A percentile compares a stretch with the other conserved stretches of the same genome.
These are phyloP conservation scores for Andinoacara biseriatus DNA, from an alignment of 2,113 vertebrate genomes.

Conservation along the genomic window DNA sequence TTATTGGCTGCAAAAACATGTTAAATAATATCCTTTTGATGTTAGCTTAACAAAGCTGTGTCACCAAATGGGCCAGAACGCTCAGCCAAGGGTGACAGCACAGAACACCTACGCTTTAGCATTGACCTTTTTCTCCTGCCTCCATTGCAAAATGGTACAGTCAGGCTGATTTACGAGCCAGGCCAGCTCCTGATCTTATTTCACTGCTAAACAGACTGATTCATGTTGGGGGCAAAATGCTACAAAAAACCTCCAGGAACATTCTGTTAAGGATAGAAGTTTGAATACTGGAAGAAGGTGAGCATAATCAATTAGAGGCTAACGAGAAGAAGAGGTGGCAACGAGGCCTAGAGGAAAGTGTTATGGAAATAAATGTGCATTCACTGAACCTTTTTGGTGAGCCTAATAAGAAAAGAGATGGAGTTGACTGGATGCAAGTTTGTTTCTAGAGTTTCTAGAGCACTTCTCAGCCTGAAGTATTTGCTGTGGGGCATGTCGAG, in stretches of 20 bases:
- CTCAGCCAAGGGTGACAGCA: constrained; percentile 46
- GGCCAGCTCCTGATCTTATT: constrained; percentile 49
- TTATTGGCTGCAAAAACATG: constrained; percentile 51
- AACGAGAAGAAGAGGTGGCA: constrained; percentile 41
- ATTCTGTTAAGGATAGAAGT: constrained; percentile 15
- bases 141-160: constrained; percentile 37
- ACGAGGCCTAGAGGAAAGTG: constrained; percentile 37
- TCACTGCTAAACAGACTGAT: constrained; percentile 55
- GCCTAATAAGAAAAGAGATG: constrained; percentile 41
- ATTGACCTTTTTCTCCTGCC: constrained; percentile 37
- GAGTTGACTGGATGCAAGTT: neutral
- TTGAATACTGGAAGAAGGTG: constrained; percentile 14
- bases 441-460: neutral
- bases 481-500: neutral
- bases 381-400: constrained; percentile 16
- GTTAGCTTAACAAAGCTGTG: constrained; percentile 43
- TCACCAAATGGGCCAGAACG: constrained; percentile 43
- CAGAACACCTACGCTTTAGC: constrained; percentile 30
- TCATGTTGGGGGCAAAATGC: constrained; percentile 20
- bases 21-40: constrained; percentile 60
- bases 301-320: constrained; percentile 37
- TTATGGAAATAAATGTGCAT: constrained; percentile 52
- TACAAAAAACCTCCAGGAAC: constrained; percentile 19
- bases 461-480: neutral
- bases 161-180: constrained; percentile 51